phyloP scores from a whole-genome alignment of 2,797 vertebrate genomes.

The Glossophaga mutica region DNA sequence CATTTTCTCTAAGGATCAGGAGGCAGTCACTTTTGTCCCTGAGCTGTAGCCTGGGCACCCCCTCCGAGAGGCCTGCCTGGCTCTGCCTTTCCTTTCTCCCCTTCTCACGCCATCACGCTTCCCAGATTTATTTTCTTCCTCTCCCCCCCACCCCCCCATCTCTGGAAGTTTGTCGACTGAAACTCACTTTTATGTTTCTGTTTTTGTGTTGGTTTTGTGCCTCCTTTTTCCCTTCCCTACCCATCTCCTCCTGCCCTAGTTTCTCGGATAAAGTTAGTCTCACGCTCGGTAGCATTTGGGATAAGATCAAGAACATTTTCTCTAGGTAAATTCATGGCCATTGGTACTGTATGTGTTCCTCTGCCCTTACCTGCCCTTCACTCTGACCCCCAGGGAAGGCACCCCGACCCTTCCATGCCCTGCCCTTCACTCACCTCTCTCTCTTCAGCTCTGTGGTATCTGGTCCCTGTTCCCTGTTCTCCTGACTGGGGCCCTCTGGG shows the following conservation, averaged over 20 bases:
- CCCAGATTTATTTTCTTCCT: conserved; percentile 65
- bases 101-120: conserved; percentile 57
- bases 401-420: neutral
- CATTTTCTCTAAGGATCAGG: conserved; percentile 17
- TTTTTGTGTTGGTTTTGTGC: conserved; percentile 87
- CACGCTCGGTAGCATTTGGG: conserved; percentile 96
- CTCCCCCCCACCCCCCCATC: neutral
- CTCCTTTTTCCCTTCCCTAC: conserved; percentile 83
- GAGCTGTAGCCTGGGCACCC: neutral
- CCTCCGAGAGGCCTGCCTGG: conserved; percentile 26
- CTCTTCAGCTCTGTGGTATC: neutral
- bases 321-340: conserved; percentile 90
- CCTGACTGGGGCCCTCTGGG: neutral
- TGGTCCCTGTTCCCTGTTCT: neutral
- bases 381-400: neutral
- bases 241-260: conserved; percentile 85
- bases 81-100: conserved; percentile 45
- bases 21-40: conserved; percentile 30
- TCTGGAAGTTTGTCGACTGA: conserved; percentile 79
- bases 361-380: conserved; percentile 29
- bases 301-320: conserved; percentile 96
- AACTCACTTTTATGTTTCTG: conserved; percentile 82
- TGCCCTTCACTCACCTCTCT: neutral
- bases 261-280: conserved; percentile 97
- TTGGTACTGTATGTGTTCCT: conserved; percentile 71